A percentile compares a stretch with the other conserved stretches of the same genome.
phyloP scores from a whole-genome alignment of 2,888 invertebrate genomes.

The Drosophila suboccidentalis region DNA sequence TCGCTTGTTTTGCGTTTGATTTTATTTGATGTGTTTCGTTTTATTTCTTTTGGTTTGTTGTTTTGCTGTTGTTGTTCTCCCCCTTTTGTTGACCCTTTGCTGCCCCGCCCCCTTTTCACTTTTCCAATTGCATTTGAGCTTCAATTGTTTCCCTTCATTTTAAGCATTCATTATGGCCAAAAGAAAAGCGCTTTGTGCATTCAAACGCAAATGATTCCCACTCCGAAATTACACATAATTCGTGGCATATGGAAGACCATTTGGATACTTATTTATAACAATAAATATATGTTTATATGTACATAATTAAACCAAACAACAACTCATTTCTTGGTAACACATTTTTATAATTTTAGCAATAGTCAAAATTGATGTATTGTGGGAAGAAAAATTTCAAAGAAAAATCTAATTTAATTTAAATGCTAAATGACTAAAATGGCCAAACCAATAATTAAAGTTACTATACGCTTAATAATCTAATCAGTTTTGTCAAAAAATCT shows the following conservation, averaged over 20 bases:
- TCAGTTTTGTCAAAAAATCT: too few species aligned
- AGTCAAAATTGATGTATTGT: too few species aligned
- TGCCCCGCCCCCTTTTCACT: constrained; percentile 25
- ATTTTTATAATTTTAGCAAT: not conserved
- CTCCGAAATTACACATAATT: constrained; percentile 22
- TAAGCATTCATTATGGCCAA: constrained; percentile 15
- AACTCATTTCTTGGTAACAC: not conserved
- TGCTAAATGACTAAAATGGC: too few species aligned
- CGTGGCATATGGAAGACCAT: not conserved
- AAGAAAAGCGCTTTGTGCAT: constrained; percentile 36
- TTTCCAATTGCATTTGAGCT: constrained; percentile 61
- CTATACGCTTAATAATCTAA: too few species aligned
- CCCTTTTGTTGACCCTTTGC: constrained; percentile 48
- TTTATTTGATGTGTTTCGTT: constrained; percentile 73
- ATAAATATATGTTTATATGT: not conserved
- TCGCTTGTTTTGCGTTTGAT: constrained; percentile 79
- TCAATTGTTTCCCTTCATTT: constrained; percentile 34
- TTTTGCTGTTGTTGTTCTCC: constrained; percentile 7
- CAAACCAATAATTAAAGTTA: too few species aligned
- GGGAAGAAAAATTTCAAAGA: too few species aligned
- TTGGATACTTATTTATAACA: not conserved
- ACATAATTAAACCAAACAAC: not conserved
- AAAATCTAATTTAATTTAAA: too few species aligned
- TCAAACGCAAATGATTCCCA: constrained; percentile 64
- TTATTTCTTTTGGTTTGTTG: constrained; percentile 44